Conservation (phyloP, 1,140 invertebrate genomes). For the Antheraea pernyi region DNA sequence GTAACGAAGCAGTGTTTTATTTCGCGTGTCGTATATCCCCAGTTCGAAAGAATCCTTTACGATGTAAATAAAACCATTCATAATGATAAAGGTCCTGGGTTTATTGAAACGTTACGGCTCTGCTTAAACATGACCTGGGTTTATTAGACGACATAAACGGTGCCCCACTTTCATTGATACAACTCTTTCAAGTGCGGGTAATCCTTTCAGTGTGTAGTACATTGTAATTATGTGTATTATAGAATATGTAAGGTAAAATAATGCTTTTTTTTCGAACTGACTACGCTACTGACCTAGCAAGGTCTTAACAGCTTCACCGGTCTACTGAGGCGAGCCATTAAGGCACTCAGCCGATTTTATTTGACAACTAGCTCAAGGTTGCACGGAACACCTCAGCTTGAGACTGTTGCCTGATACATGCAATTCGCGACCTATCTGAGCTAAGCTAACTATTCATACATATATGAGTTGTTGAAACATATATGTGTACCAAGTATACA, state of each 20-base stretch:
- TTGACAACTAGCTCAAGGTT: too few species aligned
- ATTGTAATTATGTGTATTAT: not conserved
- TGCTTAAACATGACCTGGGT: not conserved
- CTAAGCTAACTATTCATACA: too few species aligned
- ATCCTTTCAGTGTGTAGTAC: not conserved
- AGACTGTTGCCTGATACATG: too few species aligned
- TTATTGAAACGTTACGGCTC: not conserved
- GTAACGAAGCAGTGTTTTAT: not conserved
- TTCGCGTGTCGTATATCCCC: not conserved
- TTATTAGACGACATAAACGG: not conserved
- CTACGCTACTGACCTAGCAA: too few species aligned
- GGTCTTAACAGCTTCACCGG: too few species aligned
- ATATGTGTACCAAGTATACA: too few species aligned
- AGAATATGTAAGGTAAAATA: not conserved
- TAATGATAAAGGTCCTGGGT: conserved; percentile 8
- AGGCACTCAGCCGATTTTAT: too few species aligned
- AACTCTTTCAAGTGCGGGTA: not conserved
- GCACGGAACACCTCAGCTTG: too few species aligned
- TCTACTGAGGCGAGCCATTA: too few species aligned
- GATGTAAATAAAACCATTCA: conserved; percentile 11
- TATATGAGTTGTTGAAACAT: too few species aligned
- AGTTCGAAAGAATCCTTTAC: conserved; percentile 6
- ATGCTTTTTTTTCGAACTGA: too few species aligned
- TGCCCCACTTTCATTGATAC: not conserved
- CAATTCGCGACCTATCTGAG: too few species aligned